A percentile compares a stretch with the other conserved stretches of the same genome.
Evolutionary conservation across 2,797 vertebrate species (phyloP).

Genomic region (Urosaurus nigricauda): DNA sequence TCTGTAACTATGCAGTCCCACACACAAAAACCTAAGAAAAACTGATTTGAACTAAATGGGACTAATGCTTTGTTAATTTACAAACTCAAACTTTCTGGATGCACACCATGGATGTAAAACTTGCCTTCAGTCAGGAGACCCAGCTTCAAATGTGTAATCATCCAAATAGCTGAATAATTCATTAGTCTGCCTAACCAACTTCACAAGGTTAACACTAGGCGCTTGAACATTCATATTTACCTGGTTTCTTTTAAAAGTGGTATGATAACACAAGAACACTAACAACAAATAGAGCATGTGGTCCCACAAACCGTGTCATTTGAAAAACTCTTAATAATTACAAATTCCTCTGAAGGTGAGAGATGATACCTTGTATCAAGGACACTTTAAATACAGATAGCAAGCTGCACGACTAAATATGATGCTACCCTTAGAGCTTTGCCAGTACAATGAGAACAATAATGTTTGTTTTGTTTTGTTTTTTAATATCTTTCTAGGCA

Average conservation of each 20-base stretch:
- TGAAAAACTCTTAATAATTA: not conserved
- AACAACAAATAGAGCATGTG: not conserved
- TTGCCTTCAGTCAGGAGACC: not conserved
- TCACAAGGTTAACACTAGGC: not conserved
- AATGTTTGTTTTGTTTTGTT: constrained; percentile 26
- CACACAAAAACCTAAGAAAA: not conserved
- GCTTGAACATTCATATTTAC: not conserved
- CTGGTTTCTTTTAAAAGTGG: not conserved
- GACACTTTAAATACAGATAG: not conserved
- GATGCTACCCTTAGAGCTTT: constrained; percentile 3
- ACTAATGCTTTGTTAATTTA: not conserved
- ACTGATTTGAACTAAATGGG: not conserved
- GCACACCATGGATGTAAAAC: not conserved
- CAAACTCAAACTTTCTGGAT: not conserved
- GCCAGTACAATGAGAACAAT: constrained; percentile 27
- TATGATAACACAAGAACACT: not conserved
- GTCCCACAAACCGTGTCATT: not conserved
- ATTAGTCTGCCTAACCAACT: not conserved
- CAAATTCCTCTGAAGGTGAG: not conserved
- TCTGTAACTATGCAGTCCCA: not conserved
- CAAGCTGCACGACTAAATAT: not conserved
- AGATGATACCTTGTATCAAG: not conserved
- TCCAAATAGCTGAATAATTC: not conserved
- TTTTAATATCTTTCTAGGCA: constrained; percentile 14
- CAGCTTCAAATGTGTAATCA: not conserved